A percentile compares a stretch with the other conserved stretches of the same genome.
Conservation (phyloP, 2,113 vertebrate species). For the Columba livia region DNA sequence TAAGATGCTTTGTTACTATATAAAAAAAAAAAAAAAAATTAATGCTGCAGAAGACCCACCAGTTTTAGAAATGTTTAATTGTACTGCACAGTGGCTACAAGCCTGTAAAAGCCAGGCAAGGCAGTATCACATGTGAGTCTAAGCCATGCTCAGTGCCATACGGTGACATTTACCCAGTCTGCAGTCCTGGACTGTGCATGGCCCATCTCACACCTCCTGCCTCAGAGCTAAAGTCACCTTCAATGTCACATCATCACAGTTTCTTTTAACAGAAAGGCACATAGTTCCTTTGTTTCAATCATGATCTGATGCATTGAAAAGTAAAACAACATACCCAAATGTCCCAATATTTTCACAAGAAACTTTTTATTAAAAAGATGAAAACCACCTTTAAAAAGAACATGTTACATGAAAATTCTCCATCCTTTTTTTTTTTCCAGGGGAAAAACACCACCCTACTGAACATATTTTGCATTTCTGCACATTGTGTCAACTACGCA, state of each 20-base stretch:
- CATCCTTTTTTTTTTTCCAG: neutral
- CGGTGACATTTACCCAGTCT: neutral
- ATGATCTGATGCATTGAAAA: neutral
- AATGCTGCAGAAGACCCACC: neutral
- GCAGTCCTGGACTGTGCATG: neutral
- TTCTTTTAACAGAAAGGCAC: neutral
- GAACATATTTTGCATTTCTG: neutral
- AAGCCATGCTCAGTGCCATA: too few relatives aligned
- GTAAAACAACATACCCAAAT: neutral
- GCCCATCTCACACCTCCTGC: neutral
- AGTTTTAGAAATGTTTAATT: neutral
- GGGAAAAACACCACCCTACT: neutral
- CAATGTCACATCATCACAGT: rapidly evolving
- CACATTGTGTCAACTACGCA: neutral
- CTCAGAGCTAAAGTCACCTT: neutral
- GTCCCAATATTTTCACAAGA: neutral
- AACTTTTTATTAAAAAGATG: neutral
- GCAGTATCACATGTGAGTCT: rapidly evolving
- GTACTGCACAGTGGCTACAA: neutral
- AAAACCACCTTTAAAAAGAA: neutral
- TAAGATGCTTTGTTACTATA: too few relatives aligned
- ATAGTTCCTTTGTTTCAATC: neutral
- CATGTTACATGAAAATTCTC: neutral
- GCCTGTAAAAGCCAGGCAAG: neutral
- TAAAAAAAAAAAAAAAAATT: neutral